These are phyloP conservation scores for Agriopis marginaria DNA, from an alignment of 2,888 invertebrate genomes.

Conservation along the genomic window DNA sequence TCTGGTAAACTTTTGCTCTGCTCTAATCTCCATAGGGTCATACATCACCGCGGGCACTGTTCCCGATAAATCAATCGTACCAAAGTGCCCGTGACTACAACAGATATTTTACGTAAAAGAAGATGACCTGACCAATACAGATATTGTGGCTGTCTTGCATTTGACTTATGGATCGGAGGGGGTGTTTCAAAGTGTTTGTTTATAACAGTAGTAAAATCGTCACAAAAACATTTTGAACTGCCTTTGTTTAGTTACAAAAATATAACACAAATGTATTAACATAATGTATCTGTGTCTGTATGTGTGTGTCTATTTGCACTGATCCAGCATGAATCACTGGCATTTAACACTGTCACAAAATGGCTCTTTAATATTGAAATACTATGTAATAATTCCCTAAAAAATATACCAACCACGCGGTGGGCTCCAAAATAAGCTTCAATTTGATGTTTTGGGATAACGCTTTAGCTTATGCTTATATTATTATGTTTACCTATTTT, in stretches of 20 bases:
- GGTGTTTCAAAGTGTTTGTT: slow-evolving; percentile 4
- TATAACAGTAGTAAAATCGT: background rate
- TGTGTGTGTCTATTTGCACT: background rate
- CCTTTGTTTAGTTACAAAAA: too few species aligned
- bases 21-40: slow-evolving; percentile 73
- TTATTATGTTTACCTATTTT: too few species aligned
- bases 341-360: too few species aligned
- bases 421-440: too few species aligned
- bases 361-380: too few species aligned
- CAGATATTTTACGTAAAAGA: slow-evolving; percentile 74
- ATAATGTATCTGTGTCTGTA: too few species aligned
- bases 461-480: too few species aligned
- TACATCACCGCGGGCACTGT: slow-evolving; percentile 71
- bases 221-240: too few species aligned
- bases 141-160: slow-evolving; percentile 47
- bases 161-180: slow-evolving; percentile 40
- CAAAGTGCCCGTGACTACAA: slow-evolving; percentile 68
- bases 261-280: too few species aligned
- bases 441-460: too few species aligned
- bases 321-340: background rate
- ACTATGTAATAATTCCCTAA: too few species aligned
- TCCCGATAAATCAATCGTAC: slow-evolving; percentile 77
- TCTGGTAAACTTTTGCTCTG: slow-evolving; percentile 58
- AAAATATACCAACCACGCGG: too few species aligned
- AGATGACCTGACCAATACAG: slow-evolving; percentile 58